A percentile compares a stretch with the other conserved stretches of the same genome.
These are phyloP conservation scores for Mastomys coucha DNA, from an alignment of 2,113 vertebrate species.

Conservation along the genomic window DNA sequence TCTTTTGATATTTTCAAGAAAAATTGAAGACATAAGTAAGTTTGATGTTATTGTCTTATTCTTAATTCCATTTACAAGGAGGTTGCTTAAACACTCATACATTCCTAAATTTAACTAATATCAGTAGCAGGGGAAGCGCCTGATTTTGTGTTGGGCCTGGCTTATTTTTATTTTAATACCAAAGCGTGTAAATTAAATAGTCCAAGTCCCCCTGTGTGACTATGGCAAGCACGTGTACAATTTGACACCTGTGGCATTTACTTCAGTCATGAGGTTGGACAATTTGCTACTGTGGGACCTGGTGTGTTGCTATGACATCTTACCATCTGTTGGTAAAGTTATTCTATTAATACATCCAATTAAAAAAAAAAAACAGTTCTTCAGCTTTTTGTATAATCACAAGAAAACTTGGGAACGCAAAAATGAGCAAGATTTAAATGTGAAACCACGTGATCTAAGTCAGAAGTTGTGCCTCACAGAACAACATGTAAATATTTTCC, in stretches of 20 bases:
- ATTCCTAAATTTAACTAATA: neutral
- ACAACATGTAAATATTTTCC: neutral
- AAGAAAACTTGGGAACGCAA: neutral
- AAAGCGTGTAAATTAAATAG: neutral
- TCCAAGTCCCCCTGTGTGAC: neutral
- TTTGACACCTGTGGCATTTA: neutral
- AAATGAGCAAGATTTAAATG: neutral
- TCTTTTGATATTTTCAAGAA: neutral
- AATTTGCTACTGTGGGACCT: neutral
- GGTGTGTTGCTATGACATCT: neutral
- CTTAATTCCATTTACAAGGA: neutral
- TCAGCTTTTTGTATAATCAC: neutral
- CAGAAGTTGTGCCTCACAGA: neutral
- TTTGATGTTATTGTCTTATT: neutral
- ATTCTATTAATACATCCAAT: neutral
- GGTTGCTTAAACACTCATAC: neutral
- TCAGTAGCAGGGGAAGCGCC: neutral
- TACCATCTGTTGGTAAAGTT: neutral
- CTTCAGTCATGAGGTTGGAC: neutral
- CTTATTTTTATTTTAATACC: constrained; percentile 6
- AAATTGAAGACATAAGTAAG: neutral
- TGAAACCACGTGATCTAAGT: neutral
- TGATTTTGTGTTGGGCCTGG: neutral
- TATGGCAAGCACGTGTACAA: neutral
- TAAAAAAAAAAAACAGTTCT: neutral